Conservation (phyloP, 1,140 invertebrate genomes). For the Lasioglossum albipes region DNA sequence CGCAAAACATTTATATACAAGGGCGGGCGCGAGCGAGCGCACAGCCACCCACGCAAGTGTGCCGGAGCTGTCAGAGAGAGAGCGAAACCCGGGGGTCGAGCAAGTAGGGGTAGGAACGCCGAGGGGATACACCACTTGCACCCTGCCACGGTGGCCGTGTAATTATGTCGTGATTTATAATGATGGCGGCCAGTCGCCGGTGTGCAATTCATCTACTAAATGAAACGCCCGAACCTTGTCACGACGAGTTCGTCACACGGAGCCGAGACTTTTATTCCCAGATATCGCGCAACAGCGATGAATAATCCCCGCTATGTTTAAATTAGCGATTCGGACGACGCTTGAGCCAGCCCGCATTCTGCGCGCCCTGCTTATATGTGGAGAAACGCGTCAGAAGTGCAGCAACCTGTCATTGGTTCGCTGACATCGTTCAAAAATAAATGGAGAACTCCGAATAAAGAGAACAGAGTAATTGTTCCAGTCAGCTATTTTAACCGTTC, state of each 20-base stretch:
- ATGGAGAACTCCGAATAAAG: no score
- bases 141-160: conserved; percentile 61
- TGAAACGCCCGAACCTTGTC: conserved; percentile 69
- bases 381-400: no score
- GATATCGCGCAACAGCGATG: conserved; percentile 22
- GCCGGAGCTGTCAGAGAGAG: background rate
- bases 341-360: no score
- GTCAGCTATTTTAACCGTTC: no score
- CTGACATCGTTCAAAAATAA: no score
- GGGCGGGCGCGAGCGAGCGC: background rate
- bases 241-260: conserved; percentile 60
- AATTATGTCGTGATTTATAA: conserved; percentile 72
- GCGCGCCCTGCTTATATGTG: no score
- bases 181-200: conserved; percentile 65
- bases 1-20: conserved; percentile 46
- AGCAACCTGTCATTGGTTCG: no score
- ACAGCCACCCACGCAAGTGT: conserved; percentile 1
- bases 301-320: background rate
- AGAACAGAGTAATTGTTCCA: no score
- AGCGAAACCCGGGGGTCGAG: conserved; percentile 18
- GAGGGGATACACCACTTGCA: conserved; percentile 55
- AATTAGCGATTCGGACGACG: background rate
- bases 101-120: conserved; percentile 35
- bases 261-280: conserved; percentile 53
- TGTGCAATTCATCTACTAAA: conserved; percentile 65